Base-by-base conservation (phyloP, 2,888 invertebrate genomes). In the Biston betularia region DNA sequence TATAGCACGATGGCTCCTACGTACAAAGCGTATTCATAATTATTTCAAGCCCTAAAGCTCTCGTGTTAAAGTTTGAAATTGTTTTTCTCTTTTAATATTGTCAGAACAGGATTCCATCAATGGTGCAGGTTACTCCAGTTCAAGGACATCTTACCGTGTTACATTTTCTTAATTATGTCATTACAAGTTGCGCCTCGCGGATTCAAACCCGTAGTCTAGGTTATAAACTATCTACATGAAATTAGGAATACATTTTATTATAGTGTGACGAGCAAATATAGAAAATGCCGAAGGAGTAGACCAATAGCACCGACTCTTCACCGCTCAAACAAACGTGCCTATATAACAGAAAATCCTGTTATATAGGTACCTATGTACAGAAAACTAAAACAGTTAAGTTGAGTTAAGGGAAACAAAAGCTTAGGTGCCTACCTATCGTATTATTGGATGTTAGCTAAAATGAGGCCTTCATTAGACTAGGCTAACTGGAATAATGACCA, bases 131-230 rank as follows among this genome's bases (percentile, higher is more conserved):
- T 83, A 83, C 82, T 79, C 64, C 82, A 84, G 89, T 88, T 89
- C 89, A 89, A 90, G 89, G 89, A 86, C 87, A 83, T 52, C 80
- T 15, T 80, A 81, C 82, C 80, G 80, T 76, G 78, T 79, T 82
- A 74, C 70, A 69, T 75, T 76, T 76, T 79, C 77, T 72, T 79
- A 74, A 69, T 76, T 58, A 67, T 63, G 49, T 45, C 48, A 54
- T 54, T 49, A 49, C n/a, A 24, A 11, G 44, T 11, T 6, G 42
- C 42, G 10, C 8, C 35, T 7, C 35, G 35, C 7, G 35, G 35
- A n/a, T n/a, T 35, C 7, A 35, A 6, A 38, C 38, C 38, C 6
- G 38, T 0, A 8, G 6, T 38, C 38, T 6, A 24, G 24, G 24
- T 24, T 24, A 24, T 24, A 24, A 24, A 24, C 24, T 24, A 24